These are phyloP conservation scores for Alauda arvensis DNA, from an alignment of 2,797 vertebrate species.

Conservation along the genomic window DNA sequence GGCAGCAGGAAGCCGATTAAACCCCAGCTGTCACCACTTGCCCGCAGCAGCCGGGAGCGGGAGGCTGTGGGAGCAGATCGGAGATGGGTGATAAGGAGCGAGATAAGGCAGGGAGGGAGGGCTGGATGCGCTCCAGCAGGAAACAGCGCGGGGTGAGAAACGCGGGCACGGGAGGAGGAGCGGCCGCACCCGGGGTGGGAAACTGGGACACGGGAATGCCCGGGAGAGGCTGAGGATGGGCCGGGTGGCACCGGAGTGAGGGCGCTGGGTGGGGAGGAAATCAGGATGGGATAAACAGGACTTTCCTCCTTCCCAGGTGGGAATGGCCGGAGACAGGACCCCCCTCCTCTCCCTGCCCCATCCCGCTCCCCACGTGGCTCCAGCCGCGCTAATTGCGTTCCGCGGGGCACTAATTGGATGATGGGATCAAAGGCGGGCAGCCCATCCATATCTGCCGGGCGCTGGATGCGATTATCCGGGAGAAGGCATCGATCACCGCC, in stretches of 20 bases:
- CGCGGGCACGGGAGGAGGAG: not conserved
- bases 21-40: not conserved
- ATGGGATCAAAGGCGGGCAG: slow-evolving; percentile 51
- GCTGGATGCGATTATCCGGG: slow-evolving; percentile 55
- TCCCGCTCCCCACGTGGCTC: slow-evolving; percentile 33
- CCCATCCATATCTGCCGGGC: slow-evolving; percentile 60
- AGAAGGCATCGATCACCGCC: slow-evolving; percentile 63
- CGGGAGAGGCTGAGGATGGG: not conserved
- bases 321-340: not conserved
- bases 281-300: accelerated
- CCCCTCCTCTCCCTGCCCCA: not conserved
- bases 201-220: not conserved
- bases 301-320: not conserved
- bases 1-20: not conserved
- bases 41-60: not conserved
- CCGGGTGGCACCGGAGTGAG: too few relatives aligned
- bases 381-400: slow-evolving; percentile 64
- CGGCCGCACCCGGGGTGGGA: not conserved
- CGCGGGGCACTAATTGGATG: slow-evolving; percentile 66
- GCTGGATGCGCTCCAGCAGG: not conserved
- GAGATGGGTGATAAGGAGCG: not conserved
- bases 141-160: not conserved
- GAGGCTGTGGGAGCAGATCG: not conserved
- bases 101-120: not conserved
- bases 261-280: not conserved